A percentile compares a stretch with the other conserved stretches of the same genome.
Conservation (phyloP, 2,797 vertebrate genomes). For the Rhinella marina region DNA sequence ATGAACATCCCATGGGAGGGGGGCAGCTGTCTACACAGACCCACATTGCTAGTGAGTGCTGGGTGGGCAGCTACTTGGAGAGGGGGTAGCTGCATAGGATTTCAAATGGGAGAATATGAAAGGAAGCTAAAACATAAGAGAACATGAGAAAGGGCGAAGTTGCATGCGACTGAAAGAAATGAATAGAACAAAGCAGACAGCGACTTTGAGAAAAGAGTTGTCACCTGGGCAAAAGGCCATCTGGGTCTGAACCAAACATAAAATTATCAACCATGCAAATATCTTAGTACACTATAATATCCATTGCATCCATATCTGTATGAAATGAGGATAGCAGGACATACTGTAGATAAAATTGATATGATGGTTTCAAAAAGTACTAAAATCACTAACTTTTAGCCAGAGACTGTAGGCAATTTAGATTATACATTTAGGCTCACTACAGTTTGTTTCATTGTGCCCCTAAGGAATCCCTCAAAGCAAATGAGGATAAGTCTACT, state of each 20-base stretch:
- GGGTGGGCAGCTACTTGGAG: neutral
- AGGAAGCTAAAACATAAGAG: slow-evolving; percentile 1
- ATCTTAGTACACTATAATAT: neutral
- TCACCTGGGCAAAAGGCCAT: slow-evolving; percentile 6
- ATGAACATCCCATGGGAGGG: slow-evolving; percentile 31
- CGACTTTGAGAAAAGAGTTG: neutral
- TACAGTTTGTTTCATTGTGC: neutral
- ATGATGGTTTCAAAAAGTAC: neutral
- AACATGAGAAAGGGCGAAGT: slow-evolving; percentile 28
- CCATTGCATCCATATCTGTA: neutral
- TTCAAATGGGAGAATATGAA: slow-evolving; percentile 29
- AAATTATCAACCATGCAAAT: neutral
- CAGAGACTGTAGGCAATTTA: neutral
- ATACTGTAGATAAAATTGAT: too few species aligned
- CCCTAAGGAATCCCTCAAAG: neutral
- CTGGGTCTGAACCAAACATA: neutral
- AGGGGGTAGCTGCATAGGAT: neutral
- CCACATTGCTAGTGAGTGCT: neutral
- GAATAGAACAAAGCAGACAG: slow-evolving; percentile 28
- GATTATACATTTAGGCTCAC: neutral
- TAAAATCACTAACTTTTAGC: neutral
- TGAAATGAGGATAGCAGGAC: neutral
- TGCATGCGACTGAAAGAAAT: slow-evolving; percentile 21
- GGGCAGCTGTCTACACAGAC: slow-evolving; percentile 43
- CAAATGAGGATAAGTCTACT: slow-evolving; percentile 7